These are phyloP conservation scores for Fratercula arctica DNA, from an alignment of 2,797 vertebrate species.

Conservation along the genomic window DNA sequence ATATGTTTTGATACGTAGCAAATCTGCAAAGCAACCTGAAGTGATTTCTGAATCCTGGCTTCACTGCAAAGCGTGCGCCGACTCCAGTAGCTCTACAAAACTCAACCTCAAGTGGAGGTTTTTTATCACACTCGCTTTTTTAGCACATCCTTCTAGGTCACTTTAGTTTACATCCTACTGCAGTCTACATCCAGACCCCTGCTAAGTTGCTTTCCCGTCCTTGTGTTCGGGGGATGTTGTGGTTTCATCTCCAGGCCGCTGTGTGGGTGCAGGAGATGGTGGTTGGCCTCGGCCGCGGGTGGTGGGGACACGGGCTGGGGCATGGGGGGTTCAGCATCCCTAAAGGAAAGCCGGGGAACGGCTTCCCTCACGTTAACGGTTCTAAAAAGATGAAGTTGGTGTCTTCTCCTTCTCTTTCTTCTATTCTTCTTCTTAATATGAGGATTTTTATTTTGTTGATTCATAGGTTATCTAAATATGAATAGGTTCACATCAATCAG, in stretches of 20 bases:
- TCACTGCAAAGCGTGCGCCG: neutral
- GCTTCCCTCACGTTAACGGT: accelerated
- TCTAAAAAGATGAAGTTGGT: neutral
- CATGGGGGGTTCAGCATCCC: accelerated
- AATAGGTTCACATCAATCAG: conserved; percentile 5
- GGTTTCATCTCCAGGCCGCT: too few species aligned
- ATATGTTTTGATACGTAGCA: neutral
- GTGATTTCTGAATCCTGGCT: neutral
- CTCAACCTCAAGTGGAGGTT: neutral
- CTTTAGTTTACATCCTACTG: neutral
- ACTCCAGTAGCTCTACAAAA: too few species aligned
- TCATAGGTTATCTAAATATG: neutral
- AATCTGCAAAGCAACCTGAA: neutral
- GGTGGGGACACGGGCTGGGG: neutral
- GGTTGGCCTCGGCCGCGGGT: neutral
- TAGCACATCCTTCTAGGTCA: neutral
- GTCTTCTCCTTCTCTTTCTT: neutral
- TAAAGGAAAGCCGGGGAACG: neutral
- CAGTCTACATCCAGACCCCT: accelerated
- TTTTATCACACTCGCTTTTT: neutral
- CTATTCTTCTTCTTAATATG: neutral
- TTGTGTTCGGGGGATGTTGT: too few species aligned
- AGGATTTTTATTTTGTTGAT: conserved; percentile 1
- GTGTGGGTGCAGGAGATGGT: neutral
- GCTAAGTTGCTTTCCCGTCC: accelerated